Conservation (phyloP, 30 jellyfish, hydroid and myxozoan genomes). For the Aurelia sp. region DNA sequence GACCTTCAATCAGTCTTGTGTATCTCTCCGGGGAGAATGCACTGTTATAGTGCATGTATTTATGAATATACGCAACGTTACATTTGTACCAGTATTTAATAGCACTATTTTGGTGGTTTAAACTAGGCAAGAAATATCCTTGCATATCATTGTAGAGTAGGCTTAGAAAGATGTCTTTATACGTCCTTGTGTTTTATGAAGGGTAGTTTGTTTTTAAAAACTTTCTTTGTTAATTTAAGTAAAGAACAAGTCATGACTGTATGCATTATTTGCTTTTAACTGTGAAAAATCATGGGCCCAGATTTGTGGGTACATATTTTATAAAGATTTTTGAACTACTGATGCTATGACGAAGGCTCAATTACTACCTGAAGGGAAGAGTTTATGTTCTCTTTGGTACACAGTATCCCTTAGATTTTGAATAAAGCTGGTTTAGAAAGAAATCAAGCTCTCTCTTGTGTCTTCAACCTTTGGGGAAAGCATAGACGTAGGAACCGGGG, state of each 20-base stretch:
- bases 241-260: neutral
- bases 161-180: conserved; percentile 38
- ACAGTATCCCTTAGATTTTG: neutral
- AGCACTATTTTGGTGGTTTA: conserved; percentile 50
- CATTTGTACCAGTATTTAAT: conserved; percentile 69
- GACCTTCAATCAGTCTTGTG: no score
- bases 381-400: neutral
- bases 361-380: neutral
- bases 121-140: conserved; percentile 42
- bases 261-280: conserved; percentile 1
- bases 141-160: conserved; percentile 52
- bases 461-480: no score
- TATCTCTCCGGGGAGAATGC: no score
- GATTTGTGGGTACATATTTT: conserved; percentile 12
- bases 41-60: conserved; percentile 17
- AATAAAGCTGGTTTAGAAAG: neutral
- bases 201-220: conserved; percentile 44
- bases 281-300: conserved; percentile 1
- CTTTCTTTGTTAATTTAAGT: conserved; percentile 37
- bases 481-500: no score
- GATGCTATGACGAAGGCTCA: neutral
- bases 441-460: no score
- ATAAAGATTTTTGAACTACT: neutral
- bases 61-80: conserved; percentile 56
- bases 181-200: conserved; percentile 58